Evolutionary conservation across 2,113 vertebrate genomes (phyloP).

Genomic region (Dinomys branickii): DNA sequence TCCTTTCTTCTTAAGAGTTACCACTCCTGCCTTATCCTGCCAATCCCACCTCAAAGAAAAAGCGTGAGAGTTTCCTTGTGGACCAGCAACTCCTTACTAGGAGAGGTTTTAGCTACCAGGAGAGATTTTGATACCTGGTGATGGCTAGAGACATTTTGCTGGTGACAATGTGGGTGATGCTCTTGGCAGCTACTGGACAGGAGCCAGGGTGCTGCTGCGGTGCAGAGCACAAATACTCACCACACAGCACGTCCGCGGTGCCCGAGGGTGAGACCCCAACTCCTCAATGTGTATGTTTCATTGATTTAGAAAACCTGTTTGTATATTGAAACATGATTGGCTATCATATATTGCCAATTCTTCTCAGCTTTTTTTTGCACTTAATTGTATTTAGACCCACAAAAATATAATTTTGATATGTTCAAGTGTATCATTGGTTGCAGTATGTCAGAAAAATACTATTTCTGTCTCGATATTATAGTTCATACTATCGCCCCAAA

Average conservation of each 20-base stretch:
- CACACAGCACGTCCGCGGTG: background rate
- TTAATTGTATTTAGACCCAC: background rate
- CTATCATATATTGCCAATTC: background rate
- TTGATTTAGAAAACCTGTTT: background rate
- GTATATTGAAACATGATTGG: background rate
- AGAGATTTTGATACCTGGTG: background rate
- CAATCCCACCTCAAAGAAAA: background rate
- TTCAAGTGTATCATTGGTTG: background rate
- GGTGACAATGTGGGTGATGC: background rate
- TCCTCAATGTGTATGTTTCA: background rate
- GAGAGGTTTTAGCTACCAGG: background rate
- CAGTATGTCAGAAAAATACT: background rate
- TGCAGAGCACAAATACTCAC: accelerated
- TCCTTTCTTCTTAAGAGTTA: background rate
- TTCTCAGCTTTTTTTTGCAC: background rate
- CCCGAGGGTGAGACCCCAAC: background rate
- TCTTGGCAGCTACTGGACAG: background rate
- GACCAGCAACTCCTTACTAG: background rate
- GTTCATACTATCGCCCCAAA: background rate
- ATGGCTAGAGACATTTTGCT: background rate
- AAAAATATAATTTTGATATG: background rate
- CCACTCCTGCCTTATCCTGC: background rate
- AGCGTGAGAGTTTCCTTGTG: background rate
- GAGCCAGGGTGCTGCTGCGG: background rate
- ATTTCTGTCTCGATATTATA: background rate